Evolutionary conservation across 2,797 vertebrate species (phyloP).

Genomic region (Taenioides sp.): DNA sequence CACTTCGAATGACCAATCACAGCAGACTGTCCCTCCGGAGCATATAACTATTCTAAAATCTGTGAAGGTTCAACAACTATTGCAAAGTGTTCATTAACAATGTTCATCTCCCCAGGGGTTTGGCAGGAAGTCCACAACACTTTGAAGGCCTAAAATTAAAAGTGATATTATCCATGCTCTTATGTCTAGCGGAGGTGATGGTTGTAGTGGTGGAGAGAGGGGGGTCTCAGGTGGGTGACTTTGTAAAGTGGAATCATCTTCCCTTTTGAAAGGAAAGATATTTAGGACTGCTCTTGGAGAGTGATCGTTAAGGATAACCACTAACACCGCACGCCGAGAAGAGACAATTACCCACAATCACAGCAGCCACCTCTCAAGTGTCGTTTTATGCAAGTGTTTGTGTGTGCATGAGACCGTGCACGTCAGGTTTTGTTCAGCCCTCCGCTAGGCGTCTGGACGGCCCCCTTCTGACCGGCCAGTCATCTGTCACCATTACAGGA

Average conservation of each 20-base stretch:
- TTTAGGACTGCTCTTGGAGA: constrained; percentile 66
- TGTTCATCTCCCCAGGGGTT: constrained; percentile 10
- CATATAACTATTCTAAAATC: background rate
- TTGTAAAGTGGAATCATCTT: constrained; percentile 75
- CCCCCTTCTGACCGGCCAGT: constrained; percentile 66
- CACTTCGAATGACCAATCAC: too few species aligned
- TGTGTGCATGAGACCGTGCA: constrained; percentile 40
- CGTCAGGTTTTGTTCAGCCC: constrained; percentile 47
- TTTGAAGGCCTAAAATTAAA: constrained; percentile 36
- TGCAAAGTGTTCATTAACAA: constrained; percentile 16
- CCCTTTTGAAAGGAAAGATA: constrained; percentile 68
- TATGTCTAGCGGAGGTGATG: constrained; percentile 37
- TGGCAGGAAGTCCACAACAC: constrained; percentile 30
- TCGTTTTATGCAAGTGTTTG: constrained; percentile 74
- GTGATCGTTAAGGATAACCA: constrained; percentile 73
- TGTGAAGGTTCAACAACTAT: background rate
- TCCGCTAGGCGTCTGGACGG: constrained; percentile 57
- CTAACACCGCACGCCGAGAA: constrained; percentile 65
- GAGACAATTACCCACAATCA: constrained; percentile 77
- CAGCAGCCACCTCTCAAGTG: constrained; percentile 59
- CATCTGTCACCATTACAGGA: constrained; percentile 84
- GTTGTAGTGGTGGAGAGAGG: constrained; percentile 3
- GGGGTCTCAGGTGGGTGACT: constrained; percentile 52
- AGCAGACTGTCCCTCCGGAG: too few species aligned
- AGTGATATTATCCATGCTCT: constrained; percentile 37